Base-by-base conservation (phyloP, 1,140 invertebrate genomes). In the Pseudachorutes palmiensis region DNA sequence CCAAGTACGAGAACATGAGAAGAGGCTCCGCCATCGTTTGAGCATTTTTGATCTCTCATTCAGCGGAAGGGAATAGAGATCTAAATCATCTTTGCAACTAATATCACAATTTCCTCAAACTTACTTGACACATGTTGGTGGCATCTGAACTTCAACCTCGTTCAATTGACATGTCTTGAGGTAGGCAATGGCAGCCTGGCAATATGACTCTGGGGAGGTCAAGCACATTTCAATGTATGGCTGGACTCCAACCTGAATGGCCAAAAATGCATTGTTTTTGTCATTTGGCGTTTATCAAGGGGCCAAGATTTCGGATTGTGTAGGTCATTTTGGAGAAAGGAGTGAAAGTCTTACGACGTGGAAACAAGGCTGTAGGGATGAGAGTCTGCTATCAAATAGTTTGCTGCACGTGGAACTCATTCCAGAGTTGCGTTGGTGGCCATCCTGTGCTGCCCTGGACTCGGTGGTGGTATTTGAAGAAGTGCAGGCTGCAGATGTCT, bases 71-170 rank as follows among this genome's bases (percentile, higher is more conserved):
- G 36, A 41, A 41, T 41, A 41, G 36, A 41, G 36, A 41, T 9
- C 5, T 41, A 41, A 41, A 41, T 41, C 36, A 41, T n/a, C 24
- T 24, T 24, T 55, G 9, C 19, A 45, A 9, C 9, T 45, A 45
- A 58, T 24, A 22, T 58, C 55, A 30, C n/a, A 62, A 51, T 26
- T 41, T 57, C 14, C 24, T n/a, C n/a, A n/a, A 68, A 81, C 84
- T 81, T 75, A 88, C 88, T 84, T 84, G 75, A 89, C 84, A 77
- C 92, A 95, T 60, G 81, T 81, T 59, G 88, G 84, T 0, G 91
- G 92, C 66, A 92, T 86, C 67, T 87, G 83, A 3, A 92, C 79
- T 29, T 86, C 86, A 26, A 90, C 86, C 74, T 90, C 87, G 26
- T 86, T 80, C 63, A 82, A 82, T 5, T 80, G 77, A 74, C 93